Evolutionary conservation across 2,113 vertebrate genomes (phyloP), one percentile per base, ranked within the genome.

Genomic region (Trematomus loennbergii): DNA sequence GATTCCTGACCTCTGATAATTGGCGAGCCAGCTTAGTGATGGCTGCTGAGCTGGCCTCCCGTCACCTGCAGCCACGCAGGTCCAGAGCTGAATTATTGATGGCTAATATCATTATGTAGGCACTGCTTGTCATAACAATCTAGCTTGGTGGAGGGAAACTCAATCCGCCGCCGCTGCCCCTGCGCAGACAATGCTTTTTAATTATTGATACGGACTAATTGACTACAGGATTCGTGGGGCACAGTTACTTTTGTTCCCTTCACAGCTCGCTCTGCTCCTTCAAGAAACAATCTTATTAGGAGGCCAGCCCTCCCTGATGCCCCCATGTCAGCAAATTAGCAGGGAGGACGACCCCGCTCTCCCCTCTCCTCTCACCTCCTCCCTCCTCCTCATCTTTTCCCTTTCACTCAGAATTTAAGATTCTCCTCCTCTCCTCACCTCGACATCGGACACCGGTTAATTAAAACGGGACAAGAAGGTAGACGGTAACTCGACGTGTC

Each of bases 171-270:
- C 93, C 93, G 92, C 93, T 94, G 94, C 96, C 95, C 94, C 95
- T 59, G 92, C 94, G 94, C 96, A 96, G 95, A 93, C 94, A 96
- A 96, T 94, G 94, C 95, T 93, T 93, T 95, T 98, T 96, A 97
- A 98, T 96, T 97, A 98, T 98, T 98, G 96, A 98, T 98, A 95
- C 81, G 78, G 95, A 96, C 96, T 98, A 98, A 98, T 98, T 98
- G 97, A 97, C 96, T 95, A 98, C 97, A 98, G 97, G 96, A 96
- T 96, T 97, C 95, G 88, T 67, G 91, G 96, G 96, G 96, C 96
- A 96, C 95, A 93, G 93, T 95, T 96, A 95, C 96, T 96, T 97
- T 96, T 97, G 96, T 97, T 96, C 95, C 94, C 92, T 94, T 95
- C 94, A 93, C 95, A 94, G 94, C 94, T 95, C 94, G 94, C 94